phyloP scores from a whole-genome alignment of 2,113 vertebrate species.

The Hoplias malabaricus region DNA sequence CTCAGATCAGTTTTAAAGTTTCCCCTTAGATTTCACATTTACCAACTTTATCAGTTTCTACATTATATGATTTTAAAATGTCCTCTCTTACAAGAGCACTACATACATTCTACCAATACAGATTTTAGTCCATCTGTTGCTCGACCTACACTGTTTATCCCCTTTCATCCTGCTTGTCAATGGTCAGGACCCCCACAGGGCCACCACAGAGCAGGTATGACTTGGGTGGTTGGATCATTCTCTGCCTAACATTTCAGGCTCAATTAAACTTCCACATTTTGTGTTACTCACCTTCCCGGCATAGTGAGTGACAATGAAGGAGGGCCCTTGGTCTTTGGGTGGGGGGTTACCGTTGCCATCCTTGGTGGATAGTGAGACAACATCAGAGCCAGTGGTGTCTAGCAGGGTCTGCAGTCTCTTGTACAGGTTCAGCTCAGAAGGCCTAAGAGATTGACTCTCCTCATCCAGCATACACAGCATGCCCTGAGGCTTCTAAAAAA shows the following conservation, averaged over 20 bases:
- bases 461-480: constrained; percentile 89
- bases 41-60: too few relatives aligned
- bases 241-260: neutral
- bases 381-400: constrained; percentile 73
- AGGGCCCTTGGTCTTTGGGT: constrained; percentile 80
- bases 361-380: constrained; percentile 81
- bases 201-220: too few relatives aligned
- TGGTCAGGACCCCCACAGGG: neutral
- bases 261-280: neutral
- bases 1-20: too few relatives aligned
- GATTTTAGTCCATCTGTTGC: too few relatives aligned
- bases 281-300: constrained; percentile 81
- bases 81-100: too few relatives aligned
- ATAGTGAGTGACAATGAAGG: constrained; percentile 88
- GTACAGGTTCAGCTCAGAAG: constrained; percentile 81
- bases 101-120: too few relatives aligned
- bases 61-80: too few relatives aligned
- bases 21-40: too few relatives aligned
- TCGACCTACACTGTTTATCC: too few relatives aligned
- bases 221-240: neutral
- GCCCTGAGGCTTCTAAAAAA: constrained; percentile 86
- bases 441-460: constrained; percentile 83
- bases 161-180: too few relatives aligned
- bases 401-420: constrained; percentile 85
- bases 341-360: constrained; percentile 93